Conservation (phyloP, 2,888 invertebrate genomes). For the Erpobdella octoculata region DNA sequence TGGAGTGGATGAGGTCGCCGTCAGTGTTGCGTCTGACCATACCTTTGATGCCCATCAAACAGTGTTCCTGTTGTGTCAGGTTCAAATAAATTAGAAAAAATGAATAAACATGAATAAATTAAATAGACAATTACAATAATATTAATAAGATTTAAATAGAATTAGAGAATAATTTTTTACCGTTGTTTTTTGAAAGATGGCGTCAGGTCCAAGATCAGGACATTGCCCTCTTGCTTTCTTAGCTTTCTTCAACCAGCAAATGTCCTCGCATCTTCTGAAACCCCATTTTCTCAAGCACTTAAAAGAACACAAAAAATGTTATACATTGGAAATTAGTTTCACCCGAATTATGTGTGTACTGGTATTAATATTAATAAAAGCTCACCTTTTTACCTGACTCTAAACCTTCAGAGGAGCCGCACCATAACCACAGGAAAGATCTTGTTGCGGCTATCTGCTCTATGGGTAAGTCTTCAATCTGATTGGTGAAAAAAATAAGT, state of each 20-base stretch:
- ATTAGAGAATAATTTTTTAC: neutral
- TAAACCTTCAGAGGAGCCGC: constrained; percentile 82
- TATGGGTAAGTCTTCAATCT: constrained; percentile 66
- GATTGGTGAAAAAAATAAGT: constrained; percentile 4
- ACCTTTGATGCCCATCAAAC: constrained; percentile 95
- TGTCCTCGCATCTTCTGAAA: constrained; percentile 71
- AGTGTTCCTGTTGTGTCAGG: constrained; percentile 68
- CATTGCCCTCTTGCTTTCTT: constrained; percentile 86
- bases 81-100: neutral
- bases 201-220: constrained; percentile 84
- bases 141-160: no score
- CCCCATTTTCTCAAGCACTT: constrained; percentile 13
- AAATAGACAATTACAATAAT: no score
- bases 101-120: no score
- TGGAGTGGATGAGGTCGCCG: constrained; percentile 95
- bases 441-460: constrained; percentile 83
- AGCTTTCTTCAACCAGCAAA: constrained; percentile 97
- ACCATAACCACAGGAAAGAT: constrained; percentile 93
- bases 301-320: constrained; percentile 54
- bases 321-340: constrained; percentile 92
- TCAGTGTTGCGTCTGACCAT: constrained; percentile 71
- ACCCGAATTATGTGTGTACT: constrained; percentile 59
- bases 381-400: constrained; percentile 71
- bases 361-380: neutral
- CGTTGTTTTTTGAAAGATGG: constrained; percentile 73